Evolutionary conservation across 2,797 vertebrate genomes (phyloP).

Genomic region (Alosa sapidissima): DNA sequence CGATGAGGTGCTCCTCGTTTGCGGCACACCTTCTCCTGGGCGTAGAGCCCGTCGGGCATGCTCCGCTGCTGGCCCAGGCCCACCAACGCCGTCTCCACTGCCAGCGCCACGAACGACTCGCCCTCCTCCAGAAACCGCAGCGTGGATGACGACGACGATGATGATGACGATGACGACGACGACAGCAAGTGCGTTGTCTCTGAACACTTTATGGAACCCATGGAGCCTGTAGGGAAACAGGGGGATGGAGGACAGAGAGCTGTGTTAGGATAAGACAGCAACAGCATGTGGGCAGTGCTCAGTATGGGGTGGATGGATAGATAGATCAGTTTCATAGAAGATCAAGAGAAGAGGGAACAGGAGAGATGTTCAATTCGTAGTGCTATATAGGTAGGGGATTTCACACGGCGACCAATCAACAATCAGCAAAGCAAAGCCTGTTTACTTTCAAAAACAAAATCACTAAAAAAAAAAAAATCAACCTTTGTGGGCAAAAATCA

Average conservation of each 20-base stretch:
- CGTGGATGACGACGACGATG: slow-evolving; percentile 53
- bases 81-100: slow-evolving; percentile 89
- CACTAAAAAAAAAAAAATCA: no score
- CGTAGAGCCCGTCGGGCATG: slow-evolving; percentile 95
- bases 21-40: slow-evolving; percentile 94
- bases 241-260: not conserved
- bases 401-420: no score
- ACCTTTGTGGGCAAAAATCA: no score
- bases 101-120: slow-evolving; percentile 85
- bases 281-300: no score
- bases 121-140: slow-evolving; percentile 90
- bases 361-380: no score
- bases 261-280: not conserved
- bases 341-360: no score
- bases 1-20: slow-evolving; percentile 94
- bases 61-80: slow-evolving; percentile 90
- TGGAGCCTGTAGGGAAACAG: slow-evolving; percentile 70
- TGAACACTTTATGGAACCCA: slow-evolving; percentile 82
- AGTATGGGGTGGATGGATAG: not conserved
- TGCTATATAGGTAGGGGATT: no score
- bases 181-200: slow-evolving; percentile 88
- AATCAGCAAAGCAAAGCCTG: no score
- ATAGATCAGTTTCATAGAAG: not conserved
- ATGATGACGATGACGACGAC: slow-evolving; percentile 54
- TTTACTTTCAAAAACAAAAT: no score